Evolutionary conservation across 1,140 invertebrate species (phyloP).

Genomic region (Aphis craccivora): DNA sequence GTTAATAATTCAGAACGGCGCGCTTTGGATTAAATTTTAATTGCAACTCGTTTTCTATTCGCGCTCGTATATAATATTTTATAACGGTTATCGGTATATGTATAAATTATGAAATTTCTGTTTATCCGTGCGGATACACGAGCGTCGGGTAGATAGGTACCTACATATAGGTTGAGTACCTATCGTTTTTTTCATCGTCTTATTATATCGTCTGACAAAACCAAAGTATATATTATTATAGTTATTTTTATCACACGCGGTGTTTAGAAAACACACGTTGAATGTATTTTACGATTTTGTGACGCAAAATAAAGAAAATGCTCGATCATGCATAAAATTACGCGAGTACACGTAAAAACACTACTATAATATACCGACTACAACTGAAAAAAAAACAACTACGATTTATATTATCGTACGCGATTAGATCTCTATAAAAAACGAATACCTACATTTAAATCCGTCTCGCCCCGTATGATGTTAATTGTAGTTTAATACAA

Average conservation of each 20-base stretch:
- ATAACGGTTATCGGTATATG: neutral
- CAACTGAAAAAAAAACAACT: neutral
- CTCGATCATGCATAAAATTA: constrained; percentile 17
- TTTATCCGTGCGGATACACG: constrained; percentile 2
- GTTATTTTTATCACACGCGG: neutral
- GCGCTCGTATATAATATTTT: constrained; percentile 14
- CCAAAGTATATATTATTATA: neutral
- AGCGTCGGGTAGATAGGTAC: neutral
- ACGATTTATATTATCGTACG: neutral
- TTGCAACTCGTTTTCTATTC: constrained; percentile 19
- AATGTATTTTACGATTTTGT: constrained; percentile 20
- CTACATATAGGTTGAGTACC: neutral
- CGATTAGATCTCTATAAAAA: neutral
- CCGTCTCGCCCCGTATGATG: neutral
- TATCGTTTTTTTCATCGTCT: neutral
- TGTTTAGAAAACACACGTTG: neutral
- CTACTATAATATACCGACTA: neutral
- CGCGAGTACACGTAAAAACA: neutral
- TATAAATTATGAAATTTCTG: constrained; percentile 34
- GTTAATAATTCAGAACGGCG: constrained; percentile 18
- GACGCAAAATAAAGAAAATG: constrained; percentile 16
- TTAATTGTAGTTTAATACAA: neutral
- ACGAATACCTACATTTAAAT: neutral
- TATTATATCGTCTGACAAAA: neutral
- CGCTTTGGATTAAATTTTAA: constrained; percentile 37